Evolutionary conservation across 2,113 vertebrate genomes (phyloP).

Genomic region (Neomonachus schauinslandi): DNA sequence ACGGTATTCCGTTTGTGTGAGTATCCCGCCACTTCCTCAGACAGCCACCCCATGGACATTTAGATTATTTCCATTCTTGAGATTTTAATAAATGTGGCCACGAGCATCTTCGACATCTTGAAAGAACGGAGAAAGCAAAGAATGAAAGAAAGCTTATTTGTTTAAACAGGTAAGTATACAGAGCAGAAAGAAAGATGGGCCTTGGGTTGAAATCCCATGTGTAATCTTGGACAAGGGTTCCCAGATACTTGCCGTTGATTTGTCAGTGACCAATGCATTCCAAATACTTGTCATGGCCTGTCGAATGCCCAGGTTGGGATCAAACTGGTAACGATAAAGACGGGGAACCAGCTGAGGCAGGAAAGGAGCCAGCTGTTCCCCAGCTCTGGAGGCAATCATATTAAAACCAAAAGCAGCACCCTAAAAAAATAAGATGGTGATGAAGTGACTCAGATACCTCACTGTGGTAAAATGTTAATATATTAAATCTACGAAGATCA

Average conservation of each 20-base stretch:
- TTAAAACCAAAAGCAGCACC: slow-evolving; percentile 99
- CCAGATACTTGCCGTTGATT: slow-evolving; percentile 89
- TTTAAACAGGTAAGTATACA: neutral
- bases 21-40: neutral
- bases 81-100: neutral
- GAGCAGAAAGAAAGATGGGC: neutral
- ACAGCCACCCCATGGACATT: neutral
- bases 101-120: neutral
- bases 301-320: slow-evolving; percentile 96
- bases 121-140: slow-evolving; percentile 30
- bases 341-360: slow-evolving; percentile 96
- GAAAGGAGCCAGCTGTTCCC: slow-evolving; percentile 96
- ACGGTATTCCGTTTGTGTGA: neutral
- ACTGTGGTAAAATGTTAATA: neutral
- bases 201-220: neutral
- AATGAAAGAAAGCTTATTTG: neutral
- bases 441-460: neutral
- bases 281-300: slow-evolving; percentile 99
- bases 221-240: neutral
- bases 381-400: slow-evolving; percentile 96
- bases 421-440: slow-evolving; percentile 81
- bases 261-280: slow-evolving; percentile 97
- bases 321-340: slow-evolving; percentile 98
- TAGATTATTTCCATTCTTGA: neutral
- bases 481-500: neutral